These are phyloP conservation scores for Drosophila ohnishii DNA, from an alignment of 1,140 invertebrate species.

Conservation along the genomic window DNA sequence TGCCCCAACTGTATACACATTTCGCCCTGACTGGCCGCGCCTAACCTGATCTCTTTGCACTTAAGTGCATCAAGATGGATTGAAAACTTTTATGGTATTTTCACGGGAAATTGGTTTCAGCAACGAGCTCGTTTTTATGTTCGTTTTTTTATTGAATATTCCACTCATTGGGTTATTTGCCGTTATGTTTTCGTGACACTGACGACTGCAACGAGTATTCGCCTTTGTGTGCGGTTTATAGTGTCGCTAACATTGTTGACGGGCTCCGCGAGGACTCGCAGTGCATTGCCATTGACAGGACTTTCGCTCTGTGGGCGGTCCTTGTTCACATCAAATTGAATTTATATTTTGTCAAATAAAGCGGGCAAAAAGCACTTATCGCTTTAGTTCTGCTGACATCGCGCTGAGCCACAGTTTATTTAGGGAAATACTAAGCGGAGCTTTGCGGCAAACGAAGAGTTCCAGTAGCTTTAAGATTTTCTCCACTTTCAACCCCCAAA, in stretches of 20 bases:
- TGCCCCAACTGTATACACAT: slow-evolving; percentile 6
- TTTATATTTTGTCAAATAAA: slow-evolving; percentile 11
- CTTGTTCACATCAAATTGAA: slow-evolving; percentile 19
- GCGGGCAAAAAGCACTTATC: slow-evolving; percentile 6
- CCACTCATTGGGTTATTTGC: slow-evolving; percentile 32
- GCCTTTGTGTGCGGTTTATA: slow-evolving; percentile 26
- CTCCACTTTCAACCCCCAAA: background rate
- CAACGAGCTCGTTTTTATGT: slow-evolving; percentile 18
- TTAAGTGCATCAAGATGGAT: slow-evolving; percentile 20
- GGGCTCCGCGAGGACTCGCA: background rate
- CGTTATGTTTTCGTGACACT: slow-evolving; percentile 30
- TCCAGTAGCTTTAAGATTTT: slow-evolving; percentile 5
- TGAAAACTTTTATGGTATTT: slow-evolving; percentile 27
- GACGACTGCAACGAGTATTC: slow-evolving; percentile 26
- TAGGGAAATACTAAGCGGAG: background rate
- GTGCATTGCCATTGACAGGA: slow-evolving; percentile 33
- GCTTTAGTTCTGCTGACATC: slow-evolving; percentile 13
- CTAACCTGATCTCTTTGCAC: slow-evolving; percentile 11
- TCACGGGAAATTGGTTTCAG: slow-evolving; percentile 28
- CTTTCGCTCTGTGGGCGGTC: slow-evolving; percentile 7
- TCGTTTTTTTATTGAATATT: slow-evolving; percentile 25
- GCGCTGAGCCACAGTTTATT: slow-evolving; percentile 4
- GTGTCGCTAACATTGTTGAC: slow-evolving; percentile 32
- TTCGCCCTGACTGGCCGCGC: background rate
- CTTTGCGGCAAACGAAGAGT: background rate